Base-by-base conservation (phyloP, 2,797 vertebrate species). In the Oreochromis mossambicus region DNA sequence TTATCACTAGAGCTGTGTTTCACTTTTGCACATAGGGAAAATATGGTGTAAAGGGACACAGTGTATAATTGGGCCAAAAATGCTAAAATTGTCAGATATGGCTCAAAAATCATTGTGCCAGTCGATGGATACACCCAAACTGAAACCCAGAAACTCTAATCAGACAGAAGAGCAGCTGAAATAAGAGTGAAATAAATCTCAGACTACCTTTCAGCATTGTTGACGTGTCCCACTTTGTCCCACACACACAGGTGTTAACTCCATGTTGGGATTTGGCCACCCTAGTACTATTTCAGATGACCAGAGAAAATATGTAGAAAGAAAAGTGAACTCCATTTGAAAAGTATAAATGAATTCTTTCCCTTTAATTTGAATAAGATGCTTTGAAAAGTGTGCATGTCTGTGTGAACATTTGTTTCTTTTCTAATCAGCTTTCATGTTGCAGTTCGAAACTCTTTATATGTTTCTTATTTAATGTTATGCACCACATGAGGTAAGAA, bases 131-230 rank as follows among this genome's bases (percentile, higher is more conserved):
- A 36, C 17, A 12, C 9, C 32, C 10, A n/a, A 63, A n/a, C 32
- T 63, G 58, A 12, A 61, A 19, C 32, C 17, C 58, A 36, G 32
- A 36, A 63, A 63, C 0, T 5, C 17, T n/a, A 36, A 63, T 0
- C 32, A 63, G 32, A 63, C 10, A 63, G 17, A 63, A 36, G 32
- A 63, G 32, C 32, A 63, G 26, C 26, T 58, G 26, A 58, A 58
- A 58, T 10, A 58, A 9, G 15, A 58, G 26, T 58, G 55, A 58
- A 58, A 58, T 58, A 58, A 58, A 58, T 29, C 7, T 58, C 26
- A 32, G 55, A 32, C 55, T 58, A 32, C 26, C 5, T 58, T 6
- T 58, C 0, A 58, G 55, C 26, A 1, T 58, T 58, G 14, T 56
- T 56, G 0, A 32, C 26, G 17, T 58, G 0, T 58, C 55, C 26